Base-by-base conservation (phyloP, 2,113 vertebrate species). In the human region DNA sequence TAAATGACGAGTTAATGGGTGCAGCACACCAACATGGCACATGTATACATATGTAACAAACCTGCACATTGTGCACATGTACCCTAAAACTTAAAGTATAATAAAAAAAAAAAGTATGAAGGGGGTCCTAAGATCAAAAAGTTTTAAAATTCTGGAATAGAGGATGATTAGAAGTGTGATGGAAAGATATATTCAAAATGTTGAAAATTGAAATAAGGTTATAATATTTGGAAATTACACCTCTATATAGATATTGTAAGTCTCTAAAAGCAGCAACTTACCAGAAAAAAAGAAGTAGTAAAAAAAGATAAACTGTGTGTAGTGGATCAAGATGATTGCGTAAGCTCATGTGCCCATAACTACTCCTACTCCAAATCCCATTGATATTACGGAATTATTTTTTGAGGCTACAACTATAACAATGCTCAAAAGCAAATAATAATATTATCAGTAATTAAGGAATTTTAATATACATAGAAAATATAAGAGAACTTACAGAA, bases 201-300 rank as follows among this genome's bases (percentile, higher is more conserved):
- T 93, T 59, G 25, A 66, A 89, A 80, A 85, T 52, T 93, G 27
- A 93, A 95, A 61, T 78, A 48, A 84, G 55, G 23, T 91, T 13
- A 52, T 59, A 82, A 10, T 93, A 59, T 93, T 76, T 90, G 18
- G 40, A 95, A 87, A 85, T 80, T 78, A 8, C 70, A 75, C 2
- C 2, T 38, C n/a, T 81, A 25, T 61, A 43, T 64, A 83, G 61
- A 52, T 79, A 92, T 43, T 89, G 78, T 82, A 73, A 52, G 57
- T 95, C 93, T 97, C 30, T 76, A 64, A 75, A 97, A 86, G 32
- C 48, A 76, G 16, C 64, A 35, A 61, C 59, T 57, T 91, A 45
- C 9, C 61, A 32, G 40, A 30, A 82, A 82, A 80, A 55, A 70
- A 52, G 32, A 83, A 10, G 0, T 59, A 90, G 55, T 61, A 70